Evolutionary conservation across 2,797 vertebrate genomes (phyloP), one percentile per base, ranked within the genome.

Genomic region (Hippoglossus hippoglossus): DNA sequence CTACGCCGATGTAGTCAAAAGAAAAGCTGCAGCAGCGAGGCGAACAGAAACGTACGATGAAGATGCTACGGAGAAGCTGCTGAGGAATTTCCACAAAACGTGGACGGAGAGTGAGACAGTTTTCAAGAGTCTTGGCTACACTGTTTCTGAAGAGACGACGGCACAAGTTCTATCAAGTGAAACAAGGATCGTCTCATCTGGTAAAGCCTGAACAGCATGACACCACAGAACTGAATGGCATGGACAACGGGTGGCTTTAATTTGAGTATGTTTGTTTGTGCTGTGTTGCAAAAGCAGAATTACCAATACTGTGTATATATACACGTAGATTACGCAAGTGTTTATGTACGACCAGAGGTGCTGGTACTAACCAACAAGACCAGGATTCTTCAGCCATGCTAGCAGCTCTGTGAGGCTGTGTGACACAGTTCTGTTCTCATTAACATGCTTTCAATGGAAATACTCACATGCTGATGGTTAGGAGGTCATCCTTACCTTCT

Each of bases 1-100:
- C 12, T 98, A 98, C 2, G 96, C 97, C 39, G 96, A 97, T 50
- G 96, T 95, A 1, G 95, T 97, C 2, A 96, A 94, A 74, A 95
- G 91, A 68, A 96, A 96, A 50, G 86, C 93, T 34, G 82, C 94
- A 19, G 93, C 94, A 67, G 86, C 77, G 53, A 87, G 24, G 16
- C 73, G 6, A 58, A 80, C 87, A 15, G 86, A 91, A 52, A 84
- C 84, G 16, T 80, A 93, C 2, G 92, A 92, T 10, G 82, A 90
- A 4, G 92, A 94, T 2, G 93, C 95, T 1, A 94, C 95, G 0
- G 92, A 95, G 67, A 94, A 93, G 36, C 81, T 96, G 86, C 86
- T 95, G 68, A 94, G 91, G 70, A 95, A 96, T 87, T 96, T 97
- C 83, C 95, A 96, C 62, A 91, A 96, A 81, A 94, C 94, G 0